Evolutionary conservation across 2,888 invertebrate species (phyloP), one percentile per base, ranked within the genome.

Genomic region (Smittia aterrima): DNA sequence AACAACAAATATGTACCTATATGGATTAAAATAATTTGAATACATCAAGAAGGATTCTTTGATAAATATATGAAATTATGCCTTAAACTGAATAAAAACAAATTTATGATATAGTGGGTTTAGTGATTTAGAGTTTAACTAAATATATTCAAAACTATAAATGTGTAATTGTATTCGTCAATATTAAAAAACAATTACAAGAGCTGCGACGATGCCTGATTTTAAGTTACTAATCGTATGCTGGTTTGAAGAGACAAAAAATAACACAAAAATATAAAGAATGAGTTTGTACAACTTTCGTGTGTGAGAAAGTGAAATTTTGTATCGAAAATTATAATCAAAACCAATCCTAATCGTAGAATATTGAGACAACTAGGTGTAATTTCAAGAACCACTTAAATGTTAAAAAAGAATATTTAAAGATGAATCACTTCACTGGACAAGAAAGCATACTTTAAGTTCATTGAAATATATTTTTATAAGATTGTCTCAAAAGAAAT

Each of bases 111-210:
- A 54, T 71, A 71, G 53, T 71, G 53, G 62, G 54, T 18, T 72
- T 72, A 71, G 70, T 71, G 70, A 71, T 72, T 38, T 72, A 72
- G 72, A 62, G 22, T 32, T 72, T 72, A 72, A 72, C 72, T 38
- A 54, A 20, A 20, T 38, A 72, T 22, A 72, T 32, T 47, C 40
- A 66, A 11, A 66, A 47, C 20, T 58, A 58, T 18, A 18, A 58
- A 22, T 58, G 58, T 58, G 18, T 58, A 58, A 58, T 20, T 58
- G 58, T 58, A 58, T 58, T 58, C n/a, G 18, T 6, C n/a, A n/a
- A 22, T 58, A 7, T 58, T 22, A 22, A 58, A 6, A 58, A 18
- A 58, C 58, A 47, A 47, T 6, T 18, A 58, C 58, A 13, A 11
- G 11, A 47, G 47, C 11, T n/a, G 11, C n/a, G 47, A 47, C n/a